phyloP scores from a whole-genome alignment of 37 sponge, comb jelly and placozoan genomes.

The Trichoplax adhaerens region DNA sequence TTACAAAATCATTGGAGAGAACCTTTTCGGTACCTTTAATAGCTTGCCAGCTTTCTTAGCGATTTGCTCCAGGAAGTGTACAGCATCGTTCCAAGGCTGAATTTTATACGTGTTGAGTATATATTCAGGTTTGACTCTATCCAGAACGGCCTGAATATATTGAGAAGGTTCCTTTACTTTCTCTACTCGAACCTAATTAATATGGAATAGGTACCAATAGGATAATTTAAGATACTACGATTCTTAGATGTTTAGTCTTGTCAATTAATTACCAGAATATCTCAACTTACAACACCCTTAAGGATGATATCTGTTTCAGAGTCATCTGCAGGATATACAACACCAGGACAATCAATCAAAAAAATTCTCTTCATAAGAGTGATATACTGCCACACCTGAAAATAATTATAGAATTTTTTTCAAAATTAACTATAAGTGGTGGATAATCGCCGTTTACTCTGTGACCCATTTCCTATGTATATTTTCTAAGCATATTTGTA shows the following conservation, averaged over 20 bases:
- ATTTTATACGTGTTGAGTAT: slow-evolving; percentile 61
- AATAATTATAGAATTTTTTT: not conserved
- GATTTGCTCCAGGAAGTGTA: slow-evolving; percentile 71
- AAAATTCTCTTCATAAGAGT: slow-evolving; percentile 77
- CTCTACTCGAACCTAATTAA: slow-evolving; percentile 79
- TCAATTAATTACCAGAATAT: not conserved
- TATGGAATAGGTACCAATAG: slow-evolving; percentile 6
- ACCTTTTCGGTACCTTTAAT: slow-evolving; percentile 38
- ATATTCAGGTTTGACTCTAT: slow-evolving; percentile 66
- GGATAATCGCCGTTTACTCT: not conserved
- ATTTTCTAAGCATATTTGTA: too few species aligned
- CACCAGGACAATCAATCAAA: slow-evolving; percentile 97
- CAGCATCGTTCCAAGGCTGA: slow-evolving; percentile 44
- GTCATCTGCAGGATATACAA: slow-evolving; percentile 85
- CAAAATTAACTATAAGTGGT: not conserved
- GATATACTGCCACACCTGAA: slow-evolving; percentile 97
- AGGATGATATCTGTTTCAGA: slow-evolving; percentile 87
- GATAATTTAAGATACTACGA: not conserved
- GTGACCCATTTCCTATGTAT: not conserved
- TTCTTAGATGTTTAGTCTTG: not conserved
- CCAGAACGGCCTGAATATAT: slow-evolving; percentile 75
- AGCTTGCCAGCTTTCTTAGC: slow-evolving; percentile 56
- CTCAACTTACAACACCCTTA: slow-evolving; percentile 77
- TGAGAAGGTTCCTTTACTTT: slow-evolving; percentile 69
- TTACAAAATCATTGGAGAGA: not conserved